These are phyloP conservation scores for Oryzaephilus surinamensis DNA, from an alignment of 1,140 invertebrate genomes.

Conservation along the genomic window DNA sequence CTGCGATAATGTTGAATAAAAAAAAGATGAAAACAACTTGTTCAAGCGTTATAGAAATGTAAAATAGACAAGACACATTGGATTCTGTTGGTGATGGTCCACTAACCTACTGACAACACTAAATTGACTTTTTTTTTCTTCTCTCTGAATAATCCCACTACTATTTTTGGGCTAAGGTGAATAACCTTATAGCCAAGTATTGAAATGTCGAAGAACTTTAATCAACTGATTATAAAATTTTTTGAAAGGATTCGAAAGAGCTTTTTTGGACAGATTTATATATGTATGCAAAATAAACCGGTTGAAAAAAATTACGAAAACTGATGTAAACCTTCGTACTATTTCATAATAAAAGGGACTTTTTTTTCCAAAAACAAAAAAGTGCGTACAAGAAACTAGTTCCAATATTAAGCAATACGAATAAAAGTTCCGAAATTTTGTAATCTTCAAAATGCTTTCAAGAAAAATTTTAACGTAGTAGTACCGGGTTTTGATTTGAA, in stretches of 20 bases:
- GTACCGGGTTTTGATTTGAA: no score
- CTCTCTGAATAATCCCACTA: constrained; percentile 14
- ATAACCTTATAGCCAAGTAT: constrained; percentile 15
- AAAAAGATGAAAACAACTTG: constrained; percentile 5
- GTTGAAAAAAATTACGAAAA: background rate
- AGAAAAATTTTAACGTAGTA: no score
- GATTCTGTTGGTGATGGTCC: constrained; percentile 24
- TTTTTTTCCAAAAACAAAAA: no score
- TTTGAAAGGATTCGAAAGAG: constrained; percentile 14
- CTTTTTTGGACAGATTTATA: background rate
- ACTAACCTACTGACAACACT: constrained; percentile 29
- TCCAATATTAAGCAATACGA: no score
- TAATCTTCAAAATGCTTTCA: no score
- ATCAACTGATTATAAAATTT: constrained; percentile 14
- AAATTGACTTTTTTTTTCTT: constrained; percentile 22
- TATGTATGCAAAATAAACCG: background rate
- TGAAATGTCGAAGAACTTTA: constrained; percentile 15
- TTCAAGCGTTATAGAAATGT: constrained; percentile 11
- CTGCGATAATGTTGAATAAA: constrained; percentile 1
- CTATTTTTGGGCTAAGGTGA: constrained; percentile 22
- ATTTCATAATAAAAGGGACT: background rate
- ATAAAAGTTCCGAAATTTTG: no score
- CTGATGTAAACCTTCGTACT: background rate
- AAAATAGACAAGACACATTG: constrained; percentile 22
- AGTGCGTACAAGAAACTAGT: no score